phyloP scores from a whole-genome alignment of 2,888 invertebrate genomes.

The Nasonia oneida region DNA sequence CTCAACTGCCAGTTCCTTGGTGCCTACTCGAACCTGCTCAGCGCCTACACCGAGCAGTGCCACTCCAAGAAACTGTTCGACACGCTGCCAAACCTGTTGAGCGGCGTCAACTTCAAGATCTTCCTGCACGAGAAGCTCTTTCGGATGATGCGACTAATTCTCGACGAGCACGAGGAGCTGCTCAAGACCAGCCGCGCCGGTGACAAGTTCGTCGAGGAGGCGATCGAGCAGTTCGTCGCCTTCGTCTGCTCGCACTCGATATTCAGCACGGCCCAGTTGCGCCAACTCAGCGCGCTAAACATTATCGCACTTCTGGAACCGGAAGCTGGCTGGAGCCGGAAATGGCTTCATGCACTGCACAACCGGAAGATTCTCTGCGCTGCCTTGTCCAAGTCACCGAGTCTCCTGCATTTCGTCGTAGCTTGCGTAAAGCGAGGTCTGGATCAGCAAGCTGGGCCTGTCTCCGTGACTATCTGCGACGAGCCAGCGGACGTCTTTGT shows the following conservation, averaged over 20 bases:
- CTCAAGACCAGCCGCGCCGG: slow-evolving; percentile 69
- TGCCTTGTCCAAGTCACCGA: slow-evolving; percentile 72
- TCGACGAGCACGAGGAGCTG: slow-evolving; percentile 73
- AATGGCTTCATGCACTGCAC: slow-evolving; percentile 73
- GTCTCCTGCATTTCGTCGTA: slow-evolving; percentile 69
- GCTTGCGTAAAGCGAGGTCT: slow-evolving; percentile 68
- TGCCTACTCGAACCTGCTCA: slow-evolving; percentile 71
- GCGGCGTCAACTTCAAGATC: slow-evolving; percentile 76
- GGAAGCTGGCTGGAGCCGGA: slow-evolving; percentile 73
- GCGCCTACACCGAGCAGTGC: slow-evolving; percentile 71
- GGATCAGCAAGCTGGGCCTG: slow-evolving; percentile 64
- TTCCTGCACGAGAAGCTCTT: slow-evolving; percentile 75
- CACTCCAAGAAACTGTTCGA: slow-evolving; percentile 70
- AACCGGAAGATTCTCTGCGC: slow-evolving; percentile 70
- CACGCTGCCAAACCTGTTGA: slow-evolving; percentile 71
- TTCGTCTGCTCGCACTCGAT: slow-evolving; percentile 68
- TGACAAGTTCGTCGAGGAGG: slow-evolving; percentile 73
- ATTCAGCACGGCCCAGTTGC: slow-evolving; percentile 64
- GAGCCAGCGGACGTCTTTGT: slow-evolving; percentile 73
- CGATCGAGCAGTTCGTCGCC: slow-evolving; percentile 73
- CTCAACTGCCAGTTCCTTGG: slow-evolving; percentile 67
- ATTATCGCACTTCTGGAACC: slow-evolving; percentile 75
- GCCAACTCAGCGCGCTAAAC: slow-evolving; percentile 71
- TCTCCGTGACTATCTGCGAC: slow-evolving; percentile 70
- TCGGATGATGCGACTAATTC: slow-evolving; percentile 71